Conservation (phyloP, 1,140 invertebrate genomes). For the Drosophila pseudoananassae region DNA sequence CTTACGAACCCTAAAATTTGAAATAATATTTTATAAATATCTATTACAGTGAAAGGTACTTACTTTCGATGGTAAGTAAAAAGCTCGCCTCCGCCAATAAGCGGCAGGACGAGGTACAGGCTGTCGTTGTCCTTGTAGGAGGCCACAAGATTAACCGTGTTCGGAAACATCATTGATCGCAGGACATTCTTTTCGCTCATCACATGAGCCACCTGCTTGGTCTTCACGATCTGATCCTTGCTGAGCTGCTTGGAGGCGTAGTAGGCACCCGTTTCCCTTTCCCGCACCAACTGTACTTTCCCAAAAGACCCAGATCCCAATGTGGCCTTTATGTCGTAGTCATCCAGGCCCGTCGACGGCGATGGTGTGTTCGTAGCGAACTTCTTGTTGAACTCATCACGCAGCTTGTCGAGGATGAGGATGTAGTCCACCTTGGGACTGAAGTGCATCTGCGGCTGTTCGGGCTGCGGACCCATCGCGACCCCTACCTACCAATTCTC, state of each 20-base stretch:
- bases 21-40: not conserved
- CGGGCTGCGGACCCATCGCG: conserved; percentile 26
- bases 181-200: conserved; percentile 94
- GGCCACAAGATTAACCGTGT: conserved; percentile 92
- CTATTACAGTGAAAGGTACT: not conserved
- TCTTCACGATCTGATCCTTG: conserved; percentile 93
- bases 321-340: conserved; percentile 54
- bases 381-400: conserved; percentile 66
- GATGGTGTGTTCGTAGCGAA: conserved; percentile 57
- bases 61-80: conserved; percentile 90
- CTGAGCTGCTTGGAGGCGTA: conserved; percentile 97
- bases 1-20: conserved; percentile 85
- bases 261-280: conserved; percentile 80
- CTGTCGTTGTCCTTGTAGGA: conserved; percentile 95
- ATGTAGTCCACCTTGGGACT: conserved; percentile 71
- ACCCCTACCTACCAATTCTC: not conserved
- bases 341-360: conserved; percentile 53
- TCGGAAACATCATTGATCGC: conserved; percentile 92
- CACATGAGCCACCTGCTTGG: conserved; percentile 94
- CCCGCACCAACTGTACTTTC: conserved; percentile 62
- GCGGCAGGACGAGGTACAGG: conserved; percentile 92
- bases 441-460: conserved; percentile 48
- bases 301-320: conserved; percentile 75
- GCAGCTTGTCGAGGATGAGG: conserved; percentile 60
- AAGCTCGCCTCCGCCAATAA: conserved; percentile 93